phyloP scores from a whole-genome alignment of 2,888 invertebrate species.

The Timema cristinae region DNA sequence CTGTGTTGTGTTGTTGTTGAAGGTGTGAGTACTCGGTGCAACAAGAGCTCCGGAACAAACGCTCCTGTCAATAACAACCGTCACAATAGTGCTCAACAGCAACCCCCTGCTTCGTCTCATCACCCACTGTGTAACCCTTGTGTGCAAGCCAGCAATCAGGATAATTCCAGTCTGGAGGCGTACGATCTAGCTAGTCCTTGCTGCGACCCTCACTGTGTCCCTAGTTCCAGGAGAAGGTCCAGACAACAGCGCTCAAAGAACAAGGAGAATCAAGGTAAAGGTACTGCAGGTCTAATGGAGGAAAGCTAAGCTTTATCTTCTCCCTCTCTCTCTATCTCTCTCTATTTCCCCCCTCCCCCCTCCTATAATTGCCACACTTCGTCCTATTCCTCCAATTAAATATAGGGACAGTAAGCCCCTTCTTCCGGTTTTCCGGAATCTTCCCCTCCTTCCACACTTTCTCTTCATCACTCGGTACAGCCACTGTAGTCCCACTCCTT shows the following conservation, averaged over 20 bases:
- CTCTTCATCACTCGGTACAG: no score
- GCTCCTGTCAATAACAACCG: constrained; percentile 4
- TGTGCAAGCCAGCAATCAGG: constrained; percentile 59
- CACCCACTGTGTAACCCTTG: constrained; percentile 59
- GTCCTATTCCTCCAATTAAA: no score
- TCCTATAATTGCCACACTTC: no score
- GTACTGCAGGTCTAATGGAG: no score
- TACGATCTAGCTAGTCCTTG: constrained; percentile 84
- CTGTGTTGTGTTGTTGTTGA: no score
- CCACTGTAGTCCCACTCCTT: no score
- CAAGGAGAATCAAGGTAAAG: constrained; percentile 43
- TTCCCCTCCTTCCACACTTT: no score
- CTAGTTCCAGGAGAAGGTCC: constrained; percentile 53
- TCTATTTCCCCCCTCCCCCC: no score
- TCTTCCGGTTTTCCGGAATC: no score
- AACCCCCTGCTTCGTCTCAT: not conserved
- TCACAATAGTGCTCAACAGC: constrained; percentile 18
- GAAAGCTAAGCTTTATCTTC: no score
- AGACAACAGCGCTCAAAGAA: constrained; percentile 54
- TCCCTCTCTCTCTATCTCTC: no score
- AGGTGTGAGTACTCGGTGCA: not conserved
- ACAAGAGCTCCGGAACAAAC: constrained; percentile 11
- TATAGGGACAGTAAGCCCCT: no score
- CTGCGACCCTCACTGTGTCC: constrained; percentile 82
- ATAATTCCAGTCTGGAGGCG: constrained; percentile 76